Evolutionary conservation across 2,113 vertebrate genomes (phyloP).

Genomic region (Daubentonia madagascariensis): DNA sequence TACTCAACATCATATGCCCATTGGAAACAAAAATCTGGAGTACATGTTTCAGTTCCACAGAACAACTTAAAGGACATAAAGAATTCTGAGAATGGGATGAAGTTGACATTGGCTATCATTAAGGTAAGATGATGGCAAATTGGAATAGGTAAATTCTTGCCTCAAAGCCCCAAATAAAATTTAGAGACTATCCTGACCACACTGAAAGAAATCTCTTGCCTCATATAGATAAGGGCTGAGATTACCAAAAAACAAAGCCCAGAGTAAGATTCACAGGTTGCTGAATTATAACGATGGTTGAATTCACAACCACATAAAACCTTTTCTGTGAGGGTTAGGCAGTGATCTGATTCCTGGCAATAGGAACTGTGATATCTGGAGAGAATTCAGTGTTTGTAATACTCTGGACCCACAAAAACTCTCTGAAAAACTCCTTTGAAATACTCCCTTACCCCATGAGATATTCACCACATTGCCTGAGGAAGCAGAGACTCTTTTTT

Average conservation of each 20-base stretch:
- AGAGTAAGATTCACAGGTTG: background rate
- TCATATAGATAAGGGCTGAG: background rate
- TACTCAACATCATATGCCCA: background rate
- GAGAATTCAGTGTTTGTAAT: background rate
- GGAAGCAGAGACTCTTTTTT: background rate
- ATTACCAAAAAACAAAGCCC: background rate
- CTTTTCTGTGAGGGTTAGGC: background rate
- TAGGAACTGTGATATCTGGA: background rate
- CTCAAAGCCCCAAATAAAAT: background rate
- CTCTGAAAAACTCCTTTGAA: background rate
- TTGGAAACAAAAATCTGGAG: background rate
- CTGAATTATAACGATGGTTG: background rate
- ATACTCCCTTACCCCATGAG: background rate
- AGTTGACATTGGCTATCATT: background rate
- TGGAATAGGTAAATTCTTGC: background rate
- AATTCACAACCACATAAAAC: background rate
- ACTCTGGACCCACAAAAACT: background rate
- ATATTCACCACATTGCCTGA: background rate
- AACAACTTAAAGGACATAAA: background rate
- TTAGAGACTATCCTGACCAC: background rate
- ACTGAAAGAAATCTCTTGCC: background rate
- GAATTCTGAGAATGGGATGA: background rate
- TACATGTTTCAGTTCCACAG: background rate
- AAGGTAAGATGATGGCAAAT: background rate
- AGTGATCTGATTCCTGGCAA: background rate